Base-by-base conservation (phyloP, 2,888 invertebrate species). In the Erebia palarica region DNA sequence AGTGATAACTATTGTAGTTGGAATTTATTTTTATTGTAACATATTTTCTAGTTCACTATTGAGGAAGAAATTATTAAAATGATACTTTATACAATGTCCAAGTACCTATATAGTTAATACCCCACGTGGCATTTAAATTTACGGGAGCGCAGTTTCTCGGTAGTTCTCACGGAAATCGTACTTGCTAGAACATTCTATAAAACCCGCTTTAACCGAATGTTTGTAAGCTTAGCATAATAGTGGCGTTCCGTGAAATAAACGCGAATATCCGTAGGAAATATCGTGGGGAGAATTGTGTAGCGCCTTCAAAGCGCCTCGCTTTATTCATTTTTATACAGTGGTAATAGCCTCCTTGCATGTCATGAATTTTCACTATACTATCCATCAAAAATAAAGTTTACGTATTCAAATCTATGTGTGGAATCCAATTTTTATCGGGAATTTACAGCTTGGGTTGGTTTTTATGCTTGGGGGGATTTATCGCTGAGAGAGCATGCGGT, bases 181-280 rank as follows among this genome's bases (percentile, higher is more conserved):
- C 18, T 61, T 44, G 13, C 61, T 44, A 61, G 61, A 44, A 61
- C 61, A 61, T 61, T 61, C 44, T 44, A 44, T 61, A 44, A 58
- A 61, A 44, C 61, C 61, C 18, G 44, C 51, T 55, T 55, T 61
- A 55, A 44, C 27, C 13, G 13, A 61, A 44, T 61, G 55, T 61
- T 61, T 68, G 55, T 68, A 61, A 55, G 68, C 61, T 61, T 68
- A 61, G 21, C 53, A 68, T 55, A 61, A 68, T 55, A 61, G 55
- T 55, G 21, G 55, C 60, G 53, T 61, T 61, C 53, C 42, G 68
- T 44, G 44, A 44, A 55, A 55, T 21, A 42, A 53, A 36, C 16
- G 53, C 51, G 61, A 68, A 60, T 68, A 53, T 68, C 55, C 57
- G 63, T n/a, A 44, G 47, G 55, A 63, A 69, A 69, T 21, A 69